A percentile compares a stretch with the other conserved stretches of the same genome.
Conservation (phyloP, 2,113 vertebrate species). For the Cettia cetti region DNA sequence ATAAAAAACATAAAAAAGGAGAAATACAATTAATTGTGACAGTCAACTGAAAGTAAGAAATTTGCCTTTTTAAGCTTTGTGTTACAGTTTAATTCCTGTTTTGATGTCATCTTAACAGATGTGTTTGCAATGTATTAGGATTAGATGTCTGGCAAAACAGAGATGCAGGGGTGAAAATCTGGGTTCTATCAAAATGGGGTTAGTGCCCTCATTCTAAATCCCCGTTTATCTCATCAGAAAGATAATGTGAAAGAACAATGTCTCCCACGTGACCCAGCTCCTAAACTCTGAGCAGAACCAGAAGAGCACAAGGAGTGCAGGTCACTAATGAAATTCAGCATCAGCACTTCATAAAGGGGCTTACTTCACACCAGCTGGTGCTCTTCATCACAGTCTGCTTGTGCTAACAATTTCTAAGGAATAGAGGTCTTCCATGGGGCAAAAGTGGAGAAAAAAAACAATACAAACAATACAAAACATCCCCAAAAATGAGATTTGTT, state of each 20-base stretch:
- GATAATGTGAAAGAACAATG: slow-evolving; percentile 1
- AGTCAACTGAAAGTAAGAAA: background rate
- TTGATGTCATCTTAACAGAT: slow-evolving; percentile 1
- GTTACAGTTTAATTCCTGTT: background rate
- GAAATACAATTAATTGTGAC: background rate
- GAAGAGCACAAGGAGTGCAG: background rate
- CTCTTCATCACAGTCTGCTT: background rate
- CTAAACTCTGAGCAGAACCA: background rate
- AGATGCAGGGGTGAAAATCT: background rate
- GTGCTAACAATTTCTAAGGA: background rate
- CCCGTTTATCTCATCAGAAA: background rate
- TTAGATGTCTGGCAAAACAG: slow-evolving; percentile 33
- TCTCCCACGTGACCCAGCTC: background rate
- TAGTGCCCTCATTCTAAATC: slow-evolving; percentile 32
- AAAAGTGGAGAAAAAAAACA: background rate
- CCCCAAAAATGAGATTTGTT: background rate
- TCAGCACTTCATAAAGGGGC: background rate
- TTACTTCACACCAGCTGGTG: slow-evolving; percentile 44
- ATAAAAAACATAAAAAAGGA: background rate
- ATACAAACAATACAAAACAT: background rate
- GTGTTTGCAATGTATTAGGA: slow-evolving; percentile 2
- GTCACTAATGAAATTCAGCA: slow-evolving; percentile 38
- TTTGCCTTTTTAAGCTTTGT: background rate
- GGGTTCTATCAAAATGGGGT: background rate
- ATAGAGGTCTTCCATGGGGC: background rate